A percentile compares a stretch with the other conserved stretches of the same genome.
These are phyloP conservation scores for Drosophila pandora DNA, from an alignment of 1,140 invertebrate genomes.

Conservation along the genomic window DNA sequence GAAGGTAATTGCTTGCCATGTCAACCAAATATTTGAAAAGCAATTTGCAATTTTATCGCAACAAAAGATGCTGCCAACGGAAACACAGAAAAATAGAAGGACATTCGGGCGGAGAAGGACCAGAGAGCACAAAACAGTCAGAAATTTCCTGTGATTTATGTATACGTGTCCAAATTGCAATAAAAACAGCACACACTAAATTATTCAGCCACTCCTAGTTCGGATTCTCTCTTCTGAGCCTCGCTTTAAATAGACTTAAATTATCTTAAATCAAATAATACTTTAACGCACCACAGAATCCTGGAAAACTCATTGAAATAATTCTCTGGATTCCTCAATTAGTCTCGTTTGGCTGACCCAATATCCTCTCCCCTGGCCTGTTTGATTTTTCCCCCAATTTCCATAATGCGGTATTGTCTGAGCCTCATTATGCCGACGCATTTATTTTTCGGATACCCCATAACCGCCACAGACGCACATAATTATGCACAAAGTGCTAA, in stretches of 20 bases:
- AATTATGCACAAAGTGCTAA: slow-evolving; percentile 39
- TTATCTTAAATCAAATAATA: neutral
- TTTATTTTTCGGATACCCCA: slow-evolving; percentile 29
- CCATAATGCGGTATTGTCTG: slow-evolving; percentile 29
- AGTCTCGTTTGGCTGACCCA: slow-evolving; percentile 2
- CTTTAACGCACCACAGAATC: neutral
- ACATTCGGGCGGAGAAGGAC: neutral
- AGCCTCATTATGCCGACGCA: slow-evolving; percentile 30
- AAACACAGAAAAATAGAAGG: slow-evolving; percentile 9
- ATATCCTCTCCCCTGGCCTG: neutral
- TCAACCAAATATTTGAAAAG: slow-evolving; percentile 71
- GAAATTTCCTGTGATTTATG: slow-evolving; percentile 16
- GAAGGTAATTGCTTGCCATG: slow-evolving; percentile 49
- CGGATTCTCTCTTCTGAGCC: neutral
- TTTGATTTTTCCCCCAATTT: slow-evolving; percentile 22
- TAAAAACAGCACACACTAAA: neutral
- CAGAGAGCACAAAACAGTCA: neutral
- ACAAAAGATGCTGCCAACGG: slow-evolving; percentile 35
- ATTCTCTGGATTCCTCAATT: slow-evolving; percentile 17
- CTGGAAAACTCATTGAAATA: neutral
- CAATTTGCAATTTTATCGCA: slow-evolving; percentile 51
- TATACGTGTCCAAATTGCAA: slow-evolving; percentile 21
- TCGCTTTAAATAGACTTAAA: neutral
- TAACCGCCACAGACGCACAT: slow-evolving; percentile 10
- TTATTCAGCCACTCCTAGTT: neutral